A percentile compares a stretch with the other conserved stretches of the same genome.
phyloP scores from a whole-genome alignment of 1,140 invertebrate species.

The Drosophila sechellia region DNA sequence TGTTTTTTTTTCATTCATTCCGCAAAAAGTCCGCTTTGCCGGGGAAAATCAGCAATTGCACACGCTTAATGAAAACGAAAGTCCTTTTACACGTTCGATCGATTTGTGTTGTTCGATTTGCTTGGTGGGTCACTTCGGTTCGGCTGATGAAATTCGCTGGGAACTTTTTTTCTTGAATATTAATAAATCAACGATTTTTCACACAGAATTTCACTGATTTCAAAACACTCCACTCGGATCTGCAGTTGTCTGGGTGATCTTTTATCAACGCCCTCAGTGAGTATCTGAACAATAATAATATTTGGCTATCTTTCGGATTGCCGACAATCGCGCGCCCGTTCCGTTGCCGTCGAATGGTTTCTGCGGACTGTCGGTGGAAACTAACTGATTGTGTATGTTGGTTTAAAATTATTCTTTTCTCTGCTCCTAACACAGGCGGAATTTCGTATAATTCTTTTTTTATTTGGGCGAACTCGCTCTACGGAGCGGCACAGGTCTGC shows the following conservation, averaged over 20 bases:
- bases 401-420: conserved; percentile 13
- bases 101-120: conserved; percentile 11
- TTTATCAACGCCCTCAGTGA: conserved; percentile 29
- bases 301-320: conserved; percentile 52
- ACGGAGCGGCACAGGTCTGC: conserved; percentile 15
- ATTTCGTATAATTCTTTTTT: conserved; percentile 13
- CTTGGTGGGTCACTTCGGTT: conserved; percentile 29
- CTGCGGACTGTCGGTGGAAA: conserved; percentile 18
- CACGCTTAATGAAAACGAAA: conserved; percentile 56
- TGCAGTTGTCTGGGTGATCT: conserved; percentile 30
- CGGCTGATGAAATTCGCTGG: conserved; percentile 36
- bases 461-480: conserved; percentile 8
- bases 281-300: conserved; percentile 48
- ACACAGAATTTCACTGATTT: conserved; percentile 46
- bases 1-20: conserved; percentile 10
- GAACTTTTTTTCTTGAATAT: conserved; percentile 6
- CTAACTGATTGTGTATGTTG: conserved; percentile 26
- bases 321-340: conserved; percentile 62
- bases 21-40: conserved; percentile 25
- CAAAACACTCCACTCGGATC: conserved; percentile 42
- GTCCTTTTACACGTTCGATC: conserved; percentile 54
- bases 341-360: conserved; percentile 61
- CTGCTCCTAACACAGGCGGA: conserved; percentile 7
- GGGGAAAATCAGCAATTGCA: conserved; percentile 25
- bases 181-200: neutral